Evolutionary conservation across 2,113 vertebrate genomes (phyloP).

Genomic region (Paramormyrops kingsleyae): DNA sequence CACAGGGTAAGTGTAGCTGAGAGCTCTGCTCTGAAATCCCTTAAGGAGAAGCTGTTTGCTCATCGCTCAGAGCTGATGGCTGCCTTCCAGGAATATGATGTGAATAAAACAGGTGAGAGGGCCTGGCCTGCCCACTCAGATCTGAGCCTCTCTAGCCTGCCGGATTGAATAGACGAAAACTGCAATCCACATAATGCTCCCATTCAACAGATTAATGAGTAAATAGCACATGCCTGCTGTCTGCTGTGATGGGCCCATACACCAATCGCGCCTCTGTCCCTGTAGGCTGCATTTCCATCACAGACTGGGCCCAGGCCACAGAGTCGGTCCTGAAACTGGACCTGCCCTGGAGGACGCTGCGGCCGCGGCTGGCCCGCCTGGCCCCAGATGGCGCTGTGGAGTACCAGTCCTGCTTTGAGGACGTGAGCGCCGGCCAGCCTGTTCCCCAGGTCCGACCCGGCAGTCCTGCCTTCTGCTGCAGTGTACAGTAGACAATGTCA

Average conservation of each 20-base stretch:
- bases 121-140: neutral
- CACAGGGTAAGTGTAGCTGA: conserved; percentile 75
- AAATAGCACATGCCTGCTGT: neutral
- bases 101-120: conserved; percentile 42
- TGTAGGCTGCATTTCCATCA: conserved; percentile 71
- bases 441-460: conserved; percentile 64
- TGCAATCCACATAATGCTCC: neutral
- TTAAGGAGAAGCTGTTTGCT: conserved; percentile 80
- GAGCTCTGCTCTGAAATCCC: conserved; percentile 71
- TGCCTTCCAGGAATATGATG: conserved; percentile 71
- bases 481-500: neutral
- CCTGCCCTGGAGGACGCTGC: conserved; percentile 86
- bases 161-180: neutral
- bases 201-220: neutral
- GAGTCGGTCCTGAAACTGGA: conserved; percentile 75
- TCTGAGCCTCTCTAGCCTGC: neutral
- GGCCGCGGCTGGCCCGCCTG: conserved; percentile 57
- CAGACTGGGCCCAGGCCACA: conserved; percentile 77
- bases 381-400: conserved; percentile 66
- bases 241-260: neutral
- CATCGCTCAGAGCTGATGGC: conserved; percentile 72
- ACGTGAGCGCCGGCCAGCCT: conserved; percentile 66
- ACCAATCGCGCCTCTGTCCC: neutral
- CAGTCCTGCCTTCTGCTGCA: neutral
- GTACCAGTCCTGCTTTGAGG: conserved; percentile 79